Conservation (phyloP, 2,888 invertebrate genomes). For the Drosophila macrospina region DNA sequence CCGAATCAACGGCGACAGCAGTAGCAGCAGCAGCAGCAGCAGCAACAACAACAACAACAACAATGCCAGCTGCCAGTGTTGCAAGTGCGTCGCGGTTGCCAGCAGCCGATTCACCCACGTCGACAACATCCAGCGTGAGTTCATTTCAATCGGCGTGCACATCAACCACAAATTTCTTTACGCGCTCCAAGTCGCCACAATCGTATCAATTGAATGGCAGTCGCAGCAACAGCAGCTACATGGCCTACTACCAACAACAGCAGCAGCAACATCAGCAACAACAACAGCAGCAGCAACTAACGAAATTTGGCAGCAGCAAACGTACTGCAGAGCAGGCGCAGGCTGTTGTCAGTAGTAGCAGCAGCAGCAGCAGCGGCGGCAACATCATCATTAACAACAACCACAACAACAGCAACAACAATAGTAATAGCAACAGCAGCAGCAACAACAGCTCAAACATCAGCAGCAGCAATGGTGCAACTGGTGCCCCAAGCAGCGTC, state of each 20-base stretch:
- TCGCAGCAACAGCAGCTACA: slow-evolving; percentile 33
- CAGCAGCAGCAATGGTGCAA: slow-evolving; percentile 54
- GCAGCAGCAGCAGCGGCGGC: slow-evolving; percentile 11
- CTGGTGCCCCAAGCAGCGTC: slow-evolving; percentile 40
- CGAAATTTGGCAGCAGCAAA: slow-evolving; percentile 32
- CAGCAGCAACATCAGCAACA: slow-evolving; percentile 21
- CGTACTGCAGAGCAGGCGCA: slow-evolving; percentile 51
- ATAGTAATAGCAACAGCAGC: slow-evolving; percentile 7
- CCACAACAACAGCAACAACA: slow-evolving; percentile 25
- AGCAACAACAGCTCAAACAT: slow-evolving; percentile 32
- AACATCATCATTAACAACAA: slow-evolving; percentile 6
- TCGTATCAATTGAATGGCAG: slow-evolving; percentile 54
- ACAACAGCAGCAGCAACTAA: slow-evolving; percentile 22
- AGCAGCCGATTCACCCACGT: slow-evolving; percentile 55
- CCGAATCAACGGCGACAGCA: slow-evolving; percentile 26
- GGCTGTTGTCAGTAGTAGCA: slow-evolving; percentile 64
- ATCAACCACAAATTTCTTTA: slow-evolving; percentile 61
- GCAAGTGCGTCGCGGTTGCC: slow-evolving; percentile 21
- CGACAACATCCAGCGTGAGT: slow-evolving; percentile 46
- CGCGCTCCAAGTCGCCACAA: slow-evolving; percentile 47
- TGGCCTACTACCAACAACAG: slow-evolving; percentile 52
- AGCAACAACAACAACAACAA: slow-evolving; percentile 8
- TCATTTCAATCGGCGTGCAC: slow-evolving; percentile 79
- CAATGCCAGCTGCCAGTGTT: slow-evolving; percentile 20
- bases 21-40: background rate